Percentiles rank a stretch among this genome's conserved stretches.
phyloP scores from a whole-genome alignment of 1,140 invertebrate species.

The Halictus rubicundus region DNA sequence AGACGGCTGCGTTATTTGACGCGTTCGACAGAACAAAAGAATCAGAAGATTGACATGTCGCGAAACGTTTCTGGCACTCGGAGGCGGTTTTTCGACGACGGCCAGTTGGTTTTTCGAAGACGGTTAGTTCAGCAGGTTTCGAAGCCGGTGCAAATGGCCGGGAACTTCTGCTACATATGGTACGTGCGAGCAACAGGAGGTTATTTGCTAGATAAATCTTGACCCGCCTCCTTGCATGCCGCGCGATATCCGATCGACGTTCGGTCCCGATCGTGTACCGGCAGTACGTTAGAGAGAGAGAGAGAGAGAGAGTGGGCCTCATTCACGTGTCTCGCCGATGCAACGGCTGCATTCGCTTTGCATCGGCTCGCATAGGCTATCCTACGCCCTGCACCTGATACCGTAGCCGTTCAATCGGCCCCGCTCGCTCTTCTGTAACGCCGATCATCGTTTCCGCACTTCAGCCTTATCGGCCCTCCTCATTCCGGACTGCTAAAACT shows the following conservation, averaged over 20 bases:
- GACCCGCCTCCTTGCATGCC: constrained; percentile 69
- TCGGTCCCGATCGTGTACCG: constrained; percentile 57
- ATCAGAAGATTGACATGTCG: no score
- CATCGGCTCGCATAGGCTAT: constrained; percentile 27
- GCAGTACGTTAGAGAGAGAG: constrained; percentile 37
- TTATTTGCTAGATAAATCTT: constrained; percentile 72
- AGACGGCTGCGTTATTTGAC: no score
- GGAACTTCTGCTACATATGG: constrained; percentile 63
- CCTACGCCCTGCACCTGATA: constrained; percentile 64
- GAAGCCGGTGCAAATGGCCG: constrained; percentile 21
- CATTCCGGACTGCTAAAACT: constrained; percentile 32
- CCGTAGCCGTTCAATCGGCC: constrained; percentile 8
- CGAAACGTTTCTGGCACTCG: no score
- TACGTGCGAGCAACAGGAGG: constrained; percentile 65
- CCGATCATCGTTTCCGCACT: constrained; percentile 42
- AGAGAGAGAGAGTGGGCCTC: constrained; percentile 48
- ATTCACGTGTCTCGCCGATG: constrained; percentile 60
- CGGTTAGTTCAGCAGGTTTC: constrained; percentile 18
- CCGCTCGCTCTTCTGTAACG: constrained; percentile 25
- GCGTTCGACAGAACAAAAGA: no score
- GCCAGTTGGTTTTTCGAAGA: not conserved
- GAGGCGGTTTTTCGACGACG: not conserved
- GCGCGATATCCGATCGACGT: constrained; percentile 67
- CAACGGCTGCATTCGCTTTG: constrained; percentile 37
- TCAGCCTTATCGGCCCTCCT: constrained; percentile 13